Base-by-base conservation (phyloP, 2,113 vertebrate genomes). In the Alouatta palliata region DNA sequence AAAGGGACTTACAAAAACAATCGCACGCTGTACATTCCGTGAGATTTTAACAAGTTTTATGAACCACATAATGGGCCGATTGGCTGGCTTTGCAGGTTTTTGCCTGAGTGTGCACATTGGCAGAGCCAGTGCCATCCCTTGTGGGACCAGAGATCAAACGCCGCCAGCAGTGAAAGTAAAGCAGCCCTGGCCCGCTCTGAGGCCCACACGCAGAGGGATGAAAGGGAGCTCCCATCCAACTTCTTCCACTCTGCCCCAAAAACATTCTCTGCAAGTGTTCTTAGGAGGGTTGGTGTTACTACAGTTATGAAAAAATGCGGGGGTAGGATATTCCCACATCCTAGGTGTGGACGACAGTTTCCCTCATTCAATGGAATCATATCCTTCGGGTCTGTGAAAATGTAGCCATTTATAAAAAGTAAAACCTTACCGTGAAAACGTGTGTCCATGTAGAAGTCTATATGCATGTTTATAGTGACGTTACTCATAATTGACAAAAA, bases 1-100 rank as follows among this genome's bases (percentile, higher is more conserved):
- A 99, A 98, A 99, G 98, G 98, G 98, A 97, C 98, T 99, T 98
- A 97, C 25, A 14, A 95, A 97, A 98, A 99, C 99, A 99, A 99
- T 98, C 98, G 98, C 93, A 96, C 92, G 98, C 98, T 99, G 98
- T 99, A 94, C 98, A 85, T 98, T 97, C 98, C 90, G 90, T 98
- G 98, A 98, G 98, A 98, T 98, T 98, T 98, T 98, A 98, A 97
- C 98, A 97, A 98, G 97, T 98, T 98, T 92, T 94, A 97, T 93
- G 97, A 98, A 98, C 98, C 98, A 98, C 96, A 98, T 98, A 98
- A 98, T 97, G 97, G 98, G 94, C 97, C 87, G 49, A 96, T 97
- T 98, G 98, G 98, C 97, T 98, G 97, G 94, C 96, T 96, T 81
- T 96, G 98, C 97, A 97, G 96, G 82, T 80, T 98, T 98, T 97